These are phyloP conservation scores for Delphinus delphis DNA, from an alignment of 2,113 vertebrate genomes.

Conservation along the genomic window DNA sequence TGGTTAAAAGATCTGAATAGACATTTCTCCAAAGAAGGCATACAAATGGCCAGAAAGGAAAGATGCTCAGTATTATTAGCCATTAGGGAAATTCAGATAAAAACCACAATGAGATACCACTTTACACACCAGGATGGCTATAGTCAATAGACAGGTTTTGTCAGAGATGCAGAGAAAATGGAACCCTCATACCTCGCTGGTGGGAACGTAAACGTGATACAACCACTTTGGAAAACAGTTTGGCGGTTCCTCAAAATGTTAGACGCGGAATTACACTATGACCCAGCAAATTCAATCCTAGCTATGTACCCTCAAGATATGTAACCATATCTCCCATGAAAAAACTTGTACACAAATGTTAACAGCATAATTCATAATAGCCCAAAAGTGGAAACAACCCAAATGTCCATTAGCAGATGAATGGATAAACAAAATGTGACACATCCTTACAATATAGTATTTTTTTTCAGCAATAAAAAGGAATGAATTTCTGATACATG, in stretches of 20 bases:
- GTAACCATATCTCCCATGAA: neutral
- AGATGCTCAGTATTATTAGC: neutral
- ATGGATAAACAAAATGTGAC: neutral
- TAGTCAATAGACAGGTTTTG: neutral
- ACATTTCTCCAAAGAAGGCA: neutral
- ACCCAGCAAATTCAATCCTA: neutral
- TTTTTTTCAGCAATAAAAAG: neutral
- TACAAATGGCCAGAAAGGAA: neutral
- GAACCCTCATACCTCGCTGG: neutral
- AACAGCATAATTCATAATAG: neutral
- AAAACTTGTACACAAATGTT: slow-evolving; percentile 1
- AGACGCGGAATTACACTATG: neutral
- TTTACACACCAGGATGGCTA: neutral
- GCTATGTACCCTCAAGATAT: neutral
- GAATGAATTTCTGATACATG: neutral
- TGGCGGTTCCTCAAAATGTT: neutral
- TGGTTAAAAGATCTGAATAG: neutral
- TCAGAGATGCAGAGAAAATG: neutral
- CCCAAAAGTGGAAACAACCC: neutral
- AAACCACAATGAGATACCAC: neutral
- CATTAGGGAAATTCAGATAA: slow-evolving; percentile 6
- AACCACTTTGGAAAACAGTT: slow-evolving; percentile 19
- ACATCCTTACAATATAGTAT: neutral
- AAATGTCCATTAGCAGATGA: neutral
- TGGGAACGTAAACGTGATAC: neutral